phyloP scores from a whole-genome alignment of 2,113 vertebrate species.

The Rhinoderma darwinii region DNA sequence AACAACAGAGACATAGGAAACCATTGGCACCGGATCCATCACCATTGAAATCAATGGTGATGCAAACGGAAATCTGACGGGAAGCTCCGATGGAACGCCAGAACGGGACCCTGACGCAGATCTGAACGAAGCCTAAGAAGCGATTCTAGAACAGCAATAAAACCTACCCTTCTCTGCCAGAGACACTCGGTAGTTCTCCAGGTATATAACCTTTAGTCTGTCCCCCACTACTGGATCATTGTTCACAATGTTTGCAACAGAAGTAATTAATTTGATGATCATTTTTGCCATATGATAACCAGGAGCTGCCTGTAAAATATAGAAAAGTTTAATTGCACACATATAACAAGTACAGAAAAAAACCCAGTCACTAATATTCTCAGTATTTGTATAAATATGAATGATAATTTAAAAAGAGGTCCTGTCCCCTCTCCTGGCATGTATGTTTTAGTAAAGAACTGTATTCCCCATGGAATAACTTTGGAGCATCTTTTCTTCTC shows the following conservation, averaged over 20 bases:
- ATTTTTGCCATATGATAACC: slow-evolving; percentile 92
- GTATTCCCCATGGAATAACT: too few species aligned
- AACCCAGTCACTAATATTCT: not conserved
- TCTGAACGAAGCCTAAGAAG: too few species aligned
- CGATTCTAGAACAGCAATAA: not conserved
- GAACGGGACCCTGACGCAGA: too few species aligned
- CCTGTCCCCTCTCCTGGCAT: too few species aligned
- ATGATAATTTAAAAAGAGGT: not conserved
- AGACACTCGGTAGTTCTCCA: slow-evolving; percentile 90
- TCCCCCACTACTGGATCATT: slow-evolving; percentile 83
- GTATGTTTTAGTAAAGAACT: too few species aligned
- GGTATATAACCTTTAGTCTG: slow-evolving; percentile 83
- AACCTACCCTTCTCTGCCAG: slow-evolving; percentile 86
- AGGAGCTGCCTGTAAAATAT: slow-evolving; percentile 79
- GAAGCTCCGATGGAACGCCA: too few species aligned
- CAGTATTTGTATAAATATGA: not conserved
- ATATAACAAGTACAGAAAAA: not conserved
- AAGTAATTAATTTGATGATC: slow-evolving; percentile 89
- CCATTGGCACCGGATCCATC: too few species aligned
- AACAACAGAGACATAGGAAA: too few species aligned
- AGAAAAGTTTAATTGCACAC: not conserved
- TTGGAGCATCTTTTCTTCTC: too few species aligned
- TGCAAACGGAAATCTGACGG: too few species aligned
- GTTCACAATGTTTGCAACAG: slow-evolving; percentile 82
- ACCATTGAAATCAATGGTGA: too few species aligned